Evolutionary conservation across 2,797 vertebrate genomes (phyloP).

Genomic region (Passerculus sandwichensis): DNA sequence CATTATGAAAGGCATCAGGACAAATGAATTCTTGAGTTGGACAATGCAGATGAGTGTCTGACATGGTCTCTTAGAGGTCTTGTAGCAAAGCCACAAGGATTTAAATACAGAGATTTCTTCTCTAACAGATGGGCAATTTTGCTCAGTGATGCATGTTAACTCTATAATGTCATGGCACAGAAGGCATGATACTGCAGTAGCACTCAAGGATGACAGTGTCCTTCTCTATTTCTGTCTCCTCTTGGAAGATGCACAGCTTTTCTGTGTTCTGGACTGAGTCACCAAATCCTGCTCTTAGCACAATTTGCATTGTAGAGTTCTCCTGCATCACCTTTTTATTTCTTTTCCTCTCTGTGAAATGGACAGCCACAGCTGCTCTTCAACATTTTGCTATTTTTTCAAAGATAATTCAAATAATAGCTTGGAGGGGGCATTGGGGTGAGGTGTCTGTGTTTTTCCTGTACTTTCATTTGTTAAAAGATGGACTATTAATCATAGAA

Average conservation of each 20-base stretch:
- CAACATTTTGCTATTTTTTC: neutral
- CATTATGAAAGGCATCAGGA: neutral
- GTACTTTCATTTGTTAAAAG: neutral
- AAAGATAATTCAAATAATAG: neutral
- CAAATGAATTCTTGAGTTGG: neutral
- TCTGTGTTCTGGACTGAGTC: neutral
- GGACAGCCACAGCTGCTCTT: neutral
- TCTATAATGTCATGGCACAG: neutral
- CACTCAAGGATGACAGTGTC: neutral
- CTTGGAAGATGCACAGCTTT: neutral
- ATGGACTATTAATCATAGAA: neutral
- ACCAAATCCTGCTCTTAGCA: neutral
- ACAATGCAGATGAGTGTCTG: neutral
- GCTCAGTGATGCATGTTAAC: neutral
- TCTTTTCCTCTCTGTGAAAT: neutral
- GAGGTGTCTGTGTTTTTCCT: neutral
- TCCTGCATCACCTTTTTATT: neutral
- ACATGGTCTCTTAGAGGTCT: neutral
- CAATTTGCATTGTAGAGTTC: neutral
- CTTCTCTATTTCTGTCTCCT: neutral
- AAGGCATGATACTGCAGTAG: neutral
- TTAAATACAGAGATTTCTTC: neutral
- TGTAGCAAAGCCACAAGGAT: neutral
- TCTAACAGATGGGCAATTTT: neutral
- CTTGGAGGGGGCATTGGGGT: fast-evolving